Percentiles rank a stretch among this genome's conserved stretches.
phyloP scores from a whole-genome alignment of 2,113 vertebrate genomes.

The Hylia prasina region DNA sequence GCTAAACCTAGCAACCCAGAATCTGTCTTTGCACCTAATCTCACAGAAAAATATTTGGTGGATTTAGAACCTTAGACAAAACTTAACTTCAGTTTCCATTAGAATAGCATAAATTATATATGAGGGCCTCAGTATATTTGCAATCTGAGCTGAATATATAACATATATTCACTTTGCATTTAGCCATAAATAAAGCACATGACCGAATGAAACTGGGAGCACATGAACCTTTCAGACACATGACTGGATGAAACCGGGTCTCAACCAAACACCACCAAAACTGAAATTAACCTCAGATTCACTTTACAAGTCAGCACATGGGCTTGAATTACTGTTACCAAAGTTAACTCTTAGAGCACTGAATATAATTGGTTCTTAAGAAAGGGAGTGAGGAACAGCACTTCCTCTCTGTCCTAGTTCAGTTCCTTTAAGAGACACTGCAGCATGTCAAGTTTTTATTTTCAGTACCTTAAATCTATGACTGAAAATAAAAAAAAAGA shows the following conservation, averaged over 20 bases:
- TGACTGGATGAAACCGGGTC: background rate
- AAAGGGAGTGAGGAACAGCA: background rate
- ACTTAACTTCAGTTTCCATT: background rate
- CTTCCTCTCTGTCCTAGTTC: background rate
- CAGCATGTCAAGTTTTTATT: background rate
- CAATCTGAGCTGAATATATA: background rate
- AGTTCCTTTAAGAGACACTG: background rate
- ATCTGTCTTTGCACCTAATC: background rate
- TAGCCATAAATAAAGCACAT: background rate
- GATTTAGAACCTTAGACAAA: background rate
- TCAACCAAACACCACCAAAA: background rate
- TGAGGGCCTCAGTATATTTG: background rate
- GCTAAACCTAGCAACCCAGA: background rate
- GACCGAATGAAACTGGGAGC: background rate
- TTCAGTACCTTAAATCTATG: background rate
- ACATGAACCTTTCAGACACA: background rate
- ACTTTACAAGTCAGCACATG: background rate
- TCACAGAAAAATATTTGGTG: background rate
- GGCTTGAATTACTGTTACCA: background rate
- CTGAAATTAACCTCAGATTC: background rate
- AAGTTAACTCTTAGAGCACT: background rate
- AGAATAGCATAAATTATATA: background rate
- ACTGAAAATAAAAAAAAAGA: background rate
- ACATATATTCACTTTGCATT: background rate
- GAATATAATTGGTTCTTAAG: background rate